phyloP scores from a whole-genome alignment of 37 sponge, comb jelly and placozoan species.

The Aphrocallistes beatrix region DNA sequence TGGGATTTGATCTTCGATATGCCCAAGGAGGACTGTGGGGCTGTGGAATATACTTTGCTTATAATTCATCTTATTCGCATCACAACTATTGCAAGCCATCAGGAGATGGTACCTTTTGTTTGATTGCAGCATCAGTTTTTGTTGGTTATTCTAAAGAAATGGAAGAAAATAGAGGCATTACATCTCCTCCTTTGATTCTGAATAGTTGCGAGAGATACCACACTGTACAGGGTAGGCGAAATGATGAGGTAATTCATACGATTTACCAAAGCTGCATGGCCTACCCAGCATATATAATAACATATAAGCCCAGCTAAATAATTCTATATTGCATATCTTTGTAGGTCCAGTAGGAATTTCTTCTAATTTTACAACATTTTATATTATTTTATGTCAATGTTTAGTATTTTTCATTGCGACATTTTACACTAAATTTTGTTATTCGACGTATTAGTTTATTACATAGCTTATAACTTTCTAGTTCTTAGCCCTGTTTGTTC shows the following conservation, averaged over 20 bases:
- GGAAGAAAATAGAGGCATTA: not conserved
- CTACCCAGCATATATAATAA: not conserved
- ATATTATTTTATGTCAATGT: too few relatives aligned
- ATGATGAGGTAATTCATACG: not conserved
- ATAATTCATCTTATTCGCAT: not conserved
- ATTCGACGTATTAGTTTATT: too few relatives aligned
- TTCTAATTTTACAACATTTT: too few relatives aligned
- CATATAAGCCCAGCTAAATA: too few relatives aligned
- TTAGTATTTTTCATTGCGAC: too few relatives aligned
- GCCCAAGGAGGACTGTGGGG: conserved; percentile 1
- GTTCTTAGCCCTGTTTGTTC: too few relatives aligned
- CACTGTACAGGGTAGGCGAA: not conserved
- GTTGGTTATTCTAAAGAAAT: not conserved
- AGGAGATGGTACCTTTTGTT: not conserved
- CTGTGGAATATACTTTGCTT: not conserved
- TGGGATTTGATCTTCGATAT: not conserved
- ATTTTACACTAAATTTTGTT: too few relatives aligned
- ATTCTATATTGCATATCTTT: too few relatives aligned
- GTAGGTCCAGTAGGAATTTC: too few relatives aligned
- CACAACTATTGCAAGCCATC: not conserved
- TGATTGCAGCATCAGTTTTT: not conserved
- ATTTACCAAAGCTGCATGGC: not conserved
- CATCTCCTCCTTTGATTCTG: not conserved
- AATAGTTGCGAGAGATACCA: too few relatives aligned
- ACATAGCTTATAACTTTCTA: too few relatives aligned